Base-by-base conservation (phyloP, 1,140 invertebrate species). In the Ceratoteleas bidentatus region DNA sequence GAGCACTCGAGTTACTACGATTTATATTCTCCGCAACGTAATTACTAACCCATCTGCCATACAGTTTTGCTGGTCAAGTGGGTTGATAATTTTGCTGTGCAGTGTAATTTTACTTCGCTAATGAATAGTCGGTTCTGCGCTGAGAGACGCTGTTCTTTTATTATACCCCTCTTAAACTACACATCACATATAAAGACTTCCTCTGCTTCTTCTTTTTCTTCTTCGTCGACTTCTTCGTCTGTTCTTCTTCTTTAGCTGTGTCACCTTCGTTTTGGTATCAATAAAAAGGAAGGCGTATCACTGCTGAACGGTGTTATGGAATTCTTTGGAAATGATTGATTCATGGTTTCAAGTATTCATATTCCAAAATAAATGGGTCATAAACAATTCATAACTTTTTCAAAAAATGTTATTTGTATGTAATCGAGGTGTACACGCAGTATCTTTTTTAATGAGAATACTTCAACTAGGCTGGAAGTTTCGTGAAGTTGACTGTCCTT, bases 121-220 rank as follows among this genome's bases (percentile, higher is more conserved):
- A 57, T 62, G 62, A 13, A 69, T 57, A 66, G 9, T 57, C 15
- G 7, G 0, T 15, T 43, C 34, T 65, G 16, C 0, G 15, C n/a
- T 11, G 14, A 10, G 9, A 16, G 24, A 13, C 14, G 36, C 43
- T 6, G 60, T 6, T 73, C 49, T 45, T 73, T 73, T 73, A 73
- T 73, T 79, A 73, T 79, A 79, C 73, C 62, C 66, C 62, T 72
- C 53, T 40, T 49, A 40, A 11, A 9, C 10, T 47, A 34, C n/a
- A 43, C 68, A 60, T 79, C 68, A 79, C 34, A 33, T 36, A 79
- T 79, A 79, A 79, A 68, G 16, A 60, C 76, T 61, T 60, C 50
- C 49, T 74, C 10, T 50, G 33, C 34, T 34, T 14, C 11, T 56
- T 24, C 24, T 24, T 24, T 24, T 24, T 24, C 24, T 24, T 24